Evolutionary conservation across 35 echinoderm and acorn worm species (phyloP).

Genomic region (Stichopus chloronotus): DNA sequence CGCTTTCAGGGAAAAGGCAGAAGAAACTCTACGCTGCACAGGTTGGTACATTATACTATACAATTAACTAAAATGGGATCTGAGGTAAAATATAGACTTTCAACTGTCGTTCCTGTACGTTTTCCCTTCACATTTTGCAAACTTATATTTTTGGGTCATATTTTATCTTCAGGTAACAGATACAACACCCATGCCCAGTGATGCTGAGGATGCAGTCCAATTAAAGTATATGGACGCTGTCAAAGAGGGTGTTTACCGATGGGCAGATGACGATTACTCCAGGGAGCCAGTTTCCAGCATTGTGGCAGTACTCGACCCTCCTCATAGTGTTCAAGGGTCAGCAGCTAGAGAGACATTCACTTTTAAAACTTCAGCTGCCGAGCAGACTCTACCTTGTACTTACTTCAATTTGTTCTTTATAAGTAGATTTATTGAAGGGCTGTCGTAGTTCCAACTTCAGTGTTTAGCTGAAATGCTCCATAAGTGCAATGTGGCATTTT

Average conservation of each 20-base stretch:
- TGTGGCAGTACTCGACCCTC: neutral
- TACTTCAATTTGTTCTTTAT: too few relatives aligned
- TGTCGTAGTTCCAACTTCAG: neutral
- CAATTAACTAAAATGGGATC: neutral
- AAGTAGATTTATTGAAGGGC: too few relatives aligned
- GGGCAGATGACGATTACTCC: neutral
- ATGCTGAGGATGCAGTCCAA: neutral
- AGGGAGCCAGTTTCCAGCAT: neutral
- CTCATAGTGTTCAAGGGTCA: conserved; percentile 16
- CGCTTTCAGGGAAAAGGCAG: neutral
- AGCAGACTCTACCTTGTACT: too few relatives aligned
- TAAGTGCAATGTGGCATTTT: neutral
- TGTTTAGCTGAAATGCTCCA: neutral
- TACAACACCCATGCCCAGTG: too few relatives aligned
- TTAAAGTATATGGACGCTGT: neutral
- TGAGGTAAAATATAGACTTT: too few relatives aligned
- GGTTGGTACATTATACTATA: neutral
- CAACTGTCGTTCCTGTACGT: neutral
- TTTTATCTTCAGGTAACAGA: too few relatives aligned
- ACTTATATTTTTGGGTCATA: too few relatives aligned
- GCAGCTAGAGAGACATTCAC: conserved; percentile 1
- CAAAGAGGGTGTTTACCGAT: conserved; percentile 20
- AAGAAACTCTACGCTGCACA: neutral
- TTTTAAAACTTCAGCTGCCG: neutral
- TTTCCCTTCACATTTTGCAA: neutral